Evolutionary conservation across 2,888 invertebrate genomes (phyloP).

Genomic region (Phyllotreta cruciferae): DNA sequence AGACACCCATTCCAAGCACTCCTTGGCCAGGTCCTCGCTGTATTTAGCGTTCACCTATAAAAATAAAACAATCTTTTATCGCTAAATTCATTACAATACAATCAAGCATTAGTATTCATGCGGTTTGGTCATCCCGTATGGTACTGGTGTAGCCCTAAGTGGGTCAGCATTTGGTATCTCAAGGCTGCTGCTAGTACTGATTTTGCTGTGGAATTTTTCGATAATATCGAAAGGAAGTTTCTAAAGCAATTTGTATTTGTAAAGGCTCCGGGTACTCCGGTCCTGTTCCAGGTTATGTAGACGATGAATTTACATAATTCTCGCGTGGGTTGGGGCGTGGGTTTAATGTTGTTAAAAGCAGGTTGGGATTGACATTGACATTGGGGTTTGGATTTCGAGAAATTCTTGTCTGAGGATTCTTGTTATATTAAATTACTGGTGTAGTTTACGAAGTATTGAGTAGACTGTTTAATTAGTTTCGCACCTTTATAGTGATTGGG

Average conservation of each 20-base stretch:
- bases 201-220: no score
- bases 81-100: no score
- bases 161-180: no score
- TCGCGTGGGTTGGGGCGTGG: conserved; percentile 9
- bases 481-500: no score
- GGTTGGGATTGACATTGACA: conserved; percentile 15
- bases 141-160: no score
- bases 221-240: conserved; percentile 1
- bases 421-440: no score
- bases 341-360: background rate
- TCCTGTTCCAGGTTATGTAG: conserved; percentile 3
- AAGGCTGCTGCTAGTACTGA: no score
- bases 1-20: conserved; percentile 93
- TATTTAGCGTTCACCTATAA: conserved; percentile 97
- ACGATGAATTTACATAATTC: conserved; percentile 10
- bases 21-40: conserved; percentile 91
- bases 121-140: no score
- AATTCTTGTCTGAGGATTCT: background rate
- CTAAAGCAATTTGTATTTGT: background rate
- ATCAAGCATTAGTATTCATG: no score
- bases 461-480: no score
- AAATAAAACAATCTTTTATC: conserved; percentile 33
- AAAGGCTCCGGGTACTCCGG: background rate
- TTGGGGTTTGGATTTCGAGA: background rate
- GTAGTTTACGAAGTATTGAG: no score